Percentiles rank a stretch among this genome's conserved stretches.
Conservation (phyloP, 1,140 invertebrate genomes). For the Pseudomyrmex dendroicus region DNA sequence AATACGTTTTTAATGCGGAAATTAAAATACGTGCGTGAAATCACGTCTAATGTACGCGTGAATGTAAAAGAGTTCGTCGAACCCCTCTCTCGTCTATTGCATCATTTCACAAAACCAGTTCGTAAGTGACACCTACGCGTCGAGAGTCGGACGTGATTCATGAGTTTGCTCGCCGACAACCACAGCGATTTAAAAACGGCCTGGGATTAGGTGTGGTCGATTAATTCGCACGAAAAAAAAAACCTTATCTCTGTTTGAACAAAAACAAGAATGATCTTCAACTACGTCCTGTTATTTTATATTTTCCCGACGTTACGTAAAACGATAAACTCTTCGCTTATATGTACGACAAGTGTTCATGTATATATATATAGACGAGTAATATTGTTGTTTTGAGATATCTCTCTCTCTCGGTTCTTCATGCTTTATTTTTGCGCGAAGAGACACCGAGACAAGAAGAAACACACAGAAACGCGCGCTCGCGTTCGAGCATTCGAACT, state of each 20-base stretch:
- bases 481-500: constrained; percentile 4
- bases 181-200: constrained; percentile 10
- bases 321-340: not conserved
- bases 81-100: constrained; percentile 42
- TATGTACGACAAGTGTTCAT: too few relatives aligned
- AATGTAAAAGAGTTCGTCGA: constrained; percentile 37
- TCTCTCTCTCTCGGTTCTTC: too few relatives aligned
- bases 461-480: too few relatives aligned
- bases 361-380: too few relatives aligned
- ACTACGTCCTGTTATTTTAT: not conserved
- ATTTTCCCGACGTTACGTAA: not conserved
- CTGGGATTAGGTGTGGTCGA: not conserved
- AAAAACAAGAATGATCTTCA: not conserved
- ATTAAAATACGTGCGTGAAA: not conserved
- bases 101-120: constrained; percentile 38
- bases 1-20: not conserved
- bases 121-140: constrained; percentile 47
- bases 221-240: not conserved
- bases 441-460: too few relatives aligned
- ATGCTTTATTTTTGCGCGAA: too few relatives aligned
- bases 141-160: constrained; percentile 21
- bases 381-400: too few relatives aligned
- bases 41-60: not conserved
- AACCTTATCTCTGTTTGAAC: not conserved
- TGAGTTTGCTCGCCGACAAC: not conserved